A percentile compares a stretch with the other conserved stretches of the same genome.
Evolutionary conservation across 2,888 invertebrate genomes (phyloP).

Genomic region (Diarsia mendica): DNA sequence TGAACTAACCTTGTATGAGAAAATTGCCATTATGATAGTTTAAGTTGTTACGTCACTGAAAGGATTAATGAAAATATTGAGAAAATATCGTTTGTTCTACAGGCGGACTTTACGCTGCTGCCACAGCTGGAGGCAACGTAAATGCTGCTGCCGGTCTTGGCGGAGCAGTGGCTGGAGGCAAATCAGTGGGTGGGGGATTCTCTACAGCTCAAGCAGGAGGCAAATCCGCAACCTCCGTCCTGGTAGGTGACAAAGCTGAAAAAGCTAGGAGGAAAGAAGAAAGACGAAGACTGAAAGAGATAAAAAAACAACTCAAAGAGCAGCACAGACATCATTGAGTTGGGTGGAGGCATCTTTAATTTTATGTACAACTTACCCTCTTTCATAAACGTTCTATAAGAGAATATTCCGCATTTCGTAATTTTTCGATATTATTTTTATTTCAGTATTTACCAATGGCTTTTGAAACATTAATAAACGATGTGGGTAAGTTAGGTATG

Average conservation of each 20-base stretch:
- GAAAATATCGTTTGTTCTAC: conserved; percentile 32
- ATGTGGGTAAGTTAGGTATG: conserved; percentile 42
- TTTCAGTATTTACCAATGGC: conserved; percentile 49
- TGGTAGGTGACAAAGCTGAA: conserved; percentile 81
- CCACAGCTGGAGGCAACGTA: conserved; percentile 90
- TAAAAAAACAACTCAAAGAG: conserved; percentile 64
- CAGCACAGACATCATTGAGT: conserved; percentile 46
- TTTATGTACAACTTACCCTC: conserved; percentile 23
- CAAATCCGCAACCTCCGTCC: conserved; percentile 75
- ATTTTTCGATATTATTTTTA: conserved; percentile 38
- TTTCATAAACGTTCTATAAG: conserved; percentile 51
- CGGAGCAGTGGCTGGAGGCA: conserved; percentile 83
- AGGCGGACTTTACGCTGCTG: conserved; percentile 91
- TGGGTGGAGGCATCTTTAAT: conserved; percentile 33
- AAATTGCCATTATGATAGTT: not conserved
- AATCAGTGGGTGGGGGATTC: conserved; percentile 81
- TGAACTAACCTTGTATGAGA: not conserved
- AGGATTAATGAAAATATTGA: no score
- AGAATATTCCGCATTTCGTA: conserved; percentile 10
- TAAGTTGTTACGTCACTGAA: no score
- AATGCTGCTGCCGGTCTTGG: conserved; percentile 88
- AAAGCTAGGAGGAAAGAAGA: conserved; percentile 77
- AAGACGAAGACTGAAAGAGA: conserved; percentile 71
- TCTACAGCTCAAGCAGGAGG: conserved; percentile 84
- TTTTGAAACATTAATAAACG: conserved; percentile 30